Base-by-base conservation (phyloP, 2,113 vertebrate species). In the Heptranchias perlo region DNA sequence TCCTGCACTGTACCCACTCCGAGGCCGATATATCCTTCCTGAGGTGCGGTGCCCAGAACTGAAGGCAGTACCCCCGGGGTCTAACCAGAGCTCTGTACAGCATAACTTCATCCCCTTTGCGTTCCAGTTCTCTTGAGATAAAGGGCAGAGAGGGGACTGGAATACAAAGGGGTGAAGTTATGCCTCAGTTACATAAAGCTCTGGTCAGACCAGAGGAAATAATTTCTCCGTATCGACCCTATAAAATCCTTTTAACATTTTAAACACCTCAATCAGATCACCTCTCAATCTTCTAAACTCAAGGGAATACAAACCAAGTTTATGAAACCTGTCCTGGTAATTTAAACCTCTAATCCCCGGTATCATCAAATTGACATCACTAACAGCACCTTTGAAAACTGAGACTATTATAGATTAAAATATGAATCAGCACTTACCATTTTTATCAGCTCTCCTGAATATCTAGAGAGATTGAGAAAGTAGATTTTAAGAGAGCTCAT, bases 401-500 rank as follows among this genome's bases (percentile, higher is more conserved):
- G n/a, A 49, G 69, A 4, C 5, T 14, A 39, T 23, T 25, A 86
- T 23, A 86, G 7, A 21, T 86, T 86, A 47, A 86, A 54, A 35
- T 35, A n/a, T 31, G 64, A 87, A 76, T 25, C 54, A 3, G 65
- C 67, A 98, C 98, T 98, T 96, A 98, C 98, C 98, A 28, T 98
- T 98, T 97, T 98, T 98, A 97, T 98, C 98, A 0, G 98, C 98
- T 35, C 98, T 97, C 96, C 98, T 97, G 97, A 98, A 98, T 97
- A 98, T 98, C 98, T 98, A 95, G 96, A 96, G 97, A 96, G 87
- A 96, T 97, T 97, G 97, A 11, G 97, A 96, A 97, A 86, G 96
- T 67, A 97, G 16, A 97, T 18, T 97, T 62, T n/a, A 0, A 0
- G 23, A 67, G 13, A 5, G 93, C 58, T n/a, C n/a, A 18, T n/a